Evolutionary conservation across 2,113 vertebrate genomes (phyloP).

Genomic region (Dolichotis patagonum): DNA sequence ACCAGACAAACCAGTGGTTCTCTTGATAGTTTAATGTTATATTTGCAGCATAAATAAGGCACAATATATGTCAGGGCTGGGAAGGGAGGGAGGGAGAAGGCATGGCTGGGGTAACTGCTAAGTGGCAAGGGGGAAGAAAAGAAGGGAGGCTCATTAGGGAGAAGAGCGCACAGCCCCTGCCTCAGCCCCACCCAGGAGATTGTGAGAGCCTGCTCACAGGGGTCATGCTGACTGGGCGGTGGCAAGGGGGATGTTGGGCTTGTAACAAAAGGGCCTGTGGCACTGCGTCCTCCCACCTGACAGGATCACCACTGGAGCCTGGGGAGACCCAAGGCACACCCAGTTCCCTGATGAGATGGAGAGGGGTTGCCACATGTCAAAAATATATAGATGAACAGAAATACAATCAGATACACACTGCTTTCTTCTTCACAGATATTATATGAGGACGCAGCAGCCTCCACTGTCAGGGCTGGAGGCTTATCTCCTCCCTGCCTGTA

Average conservation of each 20-base stretch:
- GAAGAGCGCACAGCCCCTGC: constrained; percentile 63
- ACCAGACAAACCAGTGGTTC: constrained; percentile 62
- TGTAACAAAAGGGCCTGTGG: constrained; percentile 79
- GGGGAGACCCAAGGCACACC: not conserved
- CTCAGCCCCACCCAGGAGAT: constrained; percentile 65
- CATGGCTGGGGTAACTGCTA: constrained; percentile 72
- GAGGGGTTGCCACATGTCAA: constrained; percentile 76
- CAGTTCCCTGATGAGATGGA: constrained; percentile 61
- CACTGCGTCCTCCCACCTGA: constrained; percentile 59
- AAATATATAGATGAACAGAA: constrained; percentile 72
- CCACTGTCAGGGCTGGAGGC: constrained; percentile 21
- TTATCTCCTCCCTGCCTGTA: constrained; percentile 35
- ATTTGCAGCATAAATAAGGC: constrained; percentile 90
- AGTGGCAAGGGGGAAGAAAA: constrained; percentile 36
- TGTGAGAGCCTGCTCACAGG: constrained; percentile 89
- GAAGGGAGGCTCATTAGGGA: constrained; percentile 6
- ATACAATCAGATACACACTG: constrained; percentile 54
- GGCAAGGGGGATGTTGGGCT: constrained; percentile 42
- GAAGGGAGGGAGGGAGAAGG: constrained; percentile 66
- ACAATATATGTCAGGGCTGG: constrained; percentile 86
- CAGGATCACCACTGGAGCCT: constrained; percentile 42
- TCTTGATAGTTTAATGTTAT: constrained; percentile 87
- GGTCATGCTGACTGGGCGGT: constrained; percentile 68
- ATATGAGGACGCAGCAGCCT: constrained; percentile 33
- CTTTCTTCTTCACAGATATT: constrained; percentile 57